Percentiles rank a stretch among this genome's conserved stretches.
phyloP scores from a whole-genome alignment of 1,140 invertebrate genomes.

The Sarcophaga bullata region DNA sequence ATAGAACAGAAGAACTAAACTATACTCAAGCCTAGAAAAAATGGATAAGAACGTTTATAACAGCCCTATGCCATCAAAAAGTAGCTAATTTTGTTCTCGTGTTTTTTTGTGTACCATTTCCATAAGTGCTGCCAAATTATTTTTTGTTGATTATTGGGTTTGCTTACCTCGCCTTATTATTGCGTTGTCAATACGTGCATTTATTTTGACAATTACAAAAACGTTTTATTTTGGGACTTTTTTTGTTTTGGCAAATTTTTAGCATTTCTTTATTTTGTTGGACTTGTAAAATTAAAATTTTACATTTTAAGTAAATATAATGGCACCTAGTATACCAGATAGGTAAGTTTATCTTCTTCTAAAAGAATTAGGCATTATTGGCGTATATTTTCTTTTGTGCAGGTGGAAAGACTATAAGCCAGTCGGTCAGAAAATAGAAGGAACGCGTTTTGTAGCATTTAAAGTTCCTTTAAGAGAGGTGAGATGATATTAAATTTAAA shows the following conservation, averaged over 20 bases:
- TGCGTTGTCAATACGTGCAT: not conserved
- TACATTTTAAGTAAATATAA: not conserved
- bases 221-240: not conserved
- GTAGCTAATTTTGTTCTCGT: no score
- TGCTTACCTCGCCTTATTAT: no score
- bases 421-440: constrained; percentile 72
- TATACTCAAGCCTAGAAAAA: no score
- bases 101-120: no score
- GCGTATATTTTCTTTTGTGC: constrained; percentile 52
- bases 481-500: constrained; percentile 59
- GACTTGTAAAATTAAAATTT: no score
- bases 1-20: no score
- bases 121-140: no score
- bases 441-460: constrained; percentile 79
- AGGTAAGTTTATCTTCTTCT: constrained; percentile 28
- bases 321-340: constrained; percentile 40
- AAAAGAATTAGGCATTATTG: not conserved
- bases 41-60: no score
- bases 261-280: not conserved
- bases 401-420: constrained; percentile 79
- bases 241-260: not conserved
- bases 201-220: not conserved
- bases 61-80: no score
- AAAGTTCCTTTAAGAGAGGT: constrained; percentile 81
- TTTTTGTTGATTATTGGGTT: no score